phyloP scores from a whole-genome alignment of 2,113 vertebrate species.

The Caloenas nicobarica region DNA sequence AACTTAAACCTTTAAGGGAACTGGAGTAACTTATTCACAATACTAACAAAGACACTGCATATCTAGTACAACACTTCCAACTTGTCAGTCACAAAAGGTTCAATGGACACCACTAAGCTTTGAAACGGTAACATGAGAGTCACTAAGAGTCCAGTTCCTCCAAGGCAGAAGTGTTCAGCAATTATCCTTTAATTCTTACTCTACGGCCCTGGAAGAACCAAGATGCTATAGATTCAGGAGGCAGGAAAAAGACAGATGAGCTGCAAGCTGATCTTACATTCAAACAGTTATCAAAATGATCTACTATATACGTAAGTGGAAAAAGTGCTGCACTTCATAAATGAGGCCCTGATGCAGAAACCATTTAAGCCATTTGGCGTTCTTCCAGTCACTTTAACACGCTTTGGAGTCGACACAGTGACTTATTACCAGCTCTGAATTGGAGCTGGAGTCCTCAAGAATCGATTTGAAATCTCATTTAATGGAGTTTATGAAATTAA shows the following conservation, averaged over 20 bases:
- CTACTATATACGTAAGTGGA: not conserved
- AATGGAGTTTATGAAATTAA: conserved; percentile 26
- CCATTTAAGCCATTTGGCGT: conserved; percentile 11
- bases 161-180: not conserved
- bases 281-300: not conserved
- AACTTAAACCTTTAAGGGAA: not conserved
- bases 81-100: not conserved
- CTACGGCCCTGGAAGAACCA: not conserved
- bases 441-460: not conserved
- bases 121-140: not conserved
- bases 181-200: not conserved
- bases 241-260: not conserved
- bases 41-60: not conserved
- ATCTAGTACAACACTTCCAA: not conserved
- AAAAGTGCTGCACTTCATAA: conserved; percentile 13
- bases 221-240: not conserved
- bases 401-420: not conserved
- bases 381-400: conserved; percentile 17
- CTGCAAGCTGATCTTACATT: not conserved
- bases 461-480: conserved; percentile 32
- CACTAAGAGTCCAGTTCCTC: not conserved
- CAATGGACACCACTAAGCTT: not conserved
- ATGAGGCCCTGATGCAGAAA: conserved; percentile 14
- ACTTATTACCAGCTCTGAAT: conserved; percentile 11
- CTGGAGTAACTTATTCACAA: not conserved